phyloP scores from a whole-genome alignment of 2,797 vertebrate species.

The Apodemus agrarius region DNA sequence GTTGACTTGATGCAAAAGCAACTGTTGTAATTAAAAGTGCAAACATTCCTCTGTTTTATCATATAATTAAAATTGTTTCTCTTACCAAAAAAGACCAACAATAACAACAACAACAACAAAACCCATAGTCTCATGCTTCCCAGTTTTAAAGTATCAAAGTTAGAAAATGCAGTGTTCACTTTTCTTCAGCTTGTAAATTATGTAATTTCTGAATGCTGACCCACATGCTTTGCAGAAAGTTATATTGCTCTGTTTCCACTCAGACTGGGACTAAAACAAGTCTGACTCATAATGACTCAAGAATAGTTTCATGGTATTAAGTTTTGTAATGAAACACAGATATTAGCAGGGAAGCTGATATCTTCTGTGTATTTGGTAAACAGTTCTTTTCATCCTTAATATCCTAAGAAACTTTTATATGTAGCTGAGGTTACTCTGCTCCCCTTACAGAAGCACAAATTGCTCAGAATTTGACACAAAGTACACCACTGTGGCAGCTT shows the following conservation, averaged over 20 bases:
- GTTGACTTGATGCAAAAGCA: not conserved
- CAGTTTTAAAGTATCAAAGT: not conserved
- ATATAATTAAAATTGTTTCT: not conserved
- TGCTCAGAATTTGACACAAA: not conserved
- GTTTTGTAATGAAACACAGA: not conserved
- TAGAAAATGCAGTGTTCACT: not conserved
- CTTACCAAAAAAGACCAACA: too few relatives aligned
- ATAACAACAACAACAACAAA: not conserved
- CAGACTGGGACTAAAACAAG: not conserved
- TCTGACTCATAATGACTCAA: not conserved
- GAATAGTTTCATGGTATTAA: not conserved
- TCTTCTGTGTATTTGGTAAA: not conserved
- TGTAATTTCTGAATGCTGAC: not conserved
- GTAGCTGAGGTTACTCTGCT: not conserved
- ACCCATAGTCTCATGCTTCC: not conserved
- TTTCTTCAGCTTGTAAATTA: not conserved
- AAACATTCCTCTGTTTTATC: not conserved
- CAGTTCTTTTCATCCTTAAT: not conserved
- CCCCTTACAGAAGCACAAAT: not conserved
- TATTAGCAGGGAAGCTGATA: not conserved
- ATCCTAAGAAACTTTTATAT: not conserved
- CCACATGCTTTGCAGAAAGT: not conserved
- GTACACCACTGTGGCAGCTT: too few relatives aligned
- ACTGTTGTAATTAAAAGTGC: conserved; percentile 38
- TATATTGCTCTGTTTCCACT: not conserved